phyloP scores from a whole-genome alignment of 2,797 vertebrate species.

The Champsocephalus gunnari region DNA sequence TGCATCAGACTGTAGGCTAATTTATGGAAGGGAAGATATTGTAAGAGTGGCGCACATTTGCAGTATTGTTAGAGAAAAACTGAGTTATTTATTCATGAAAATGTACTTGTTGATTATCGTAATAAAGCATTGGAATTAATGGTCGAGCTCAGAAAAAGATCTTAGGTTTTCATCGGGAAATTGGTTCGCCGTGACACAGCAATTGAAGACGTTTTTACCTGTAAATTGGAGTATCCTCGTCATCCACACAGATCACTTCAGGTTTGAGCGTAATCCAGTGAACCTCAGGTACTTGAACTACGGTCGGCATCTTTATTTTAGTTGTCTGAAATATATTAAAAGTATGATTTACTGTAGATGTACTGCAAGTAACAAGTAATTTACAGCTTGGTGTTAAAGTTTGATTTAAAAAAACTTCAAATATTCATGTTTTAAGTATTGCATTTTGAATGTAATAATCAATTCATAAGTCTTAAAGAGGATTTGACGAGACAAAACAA shows the following conservation, averaged over 20 bases:
- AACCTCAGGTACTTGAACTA: neutral
- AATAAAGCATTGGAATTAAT: neutral
- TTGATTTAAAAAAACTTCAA: too few species aligned
- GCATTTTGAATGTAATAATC: neutral
- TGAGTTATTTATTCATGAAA: too few species aligned
- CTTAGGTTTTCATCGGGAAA: neutral
- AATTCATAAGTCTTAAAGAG: neutral
- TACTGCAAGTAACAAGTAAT: neutral
- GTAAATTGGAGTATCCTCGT: constrained; percentile 7
- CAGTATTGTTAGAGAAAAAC: neutral
- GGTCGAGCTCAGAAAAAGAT: neutral
- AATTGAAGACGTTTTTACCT: constrained; percentile 11
- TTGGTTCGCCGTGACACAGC: neutral
- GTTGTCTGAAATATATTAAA: neutral
- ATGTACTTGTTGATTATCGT: too few species aligned
- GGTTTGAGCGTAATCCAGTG: constrained; percentile 40
- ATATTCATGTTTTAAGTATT: neutral
- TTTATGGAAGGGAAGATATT: neutral
- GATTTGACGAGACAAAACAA: neutral
- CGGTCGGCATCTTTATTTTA: too few species aligned
- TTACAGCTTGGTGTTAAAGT: too few species aligned
- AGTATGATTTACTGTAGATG: neutral
- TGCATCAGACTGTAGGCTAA: constrained; percentile 29
- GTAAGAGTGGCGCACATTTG: neutral
- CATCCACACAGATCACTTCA: neutral